These are phyloP conservation scores for Glareola pratincola DNA, from an alignment of 2,113 vertebrate genomes.

Conservation along the genomic window DNA sequence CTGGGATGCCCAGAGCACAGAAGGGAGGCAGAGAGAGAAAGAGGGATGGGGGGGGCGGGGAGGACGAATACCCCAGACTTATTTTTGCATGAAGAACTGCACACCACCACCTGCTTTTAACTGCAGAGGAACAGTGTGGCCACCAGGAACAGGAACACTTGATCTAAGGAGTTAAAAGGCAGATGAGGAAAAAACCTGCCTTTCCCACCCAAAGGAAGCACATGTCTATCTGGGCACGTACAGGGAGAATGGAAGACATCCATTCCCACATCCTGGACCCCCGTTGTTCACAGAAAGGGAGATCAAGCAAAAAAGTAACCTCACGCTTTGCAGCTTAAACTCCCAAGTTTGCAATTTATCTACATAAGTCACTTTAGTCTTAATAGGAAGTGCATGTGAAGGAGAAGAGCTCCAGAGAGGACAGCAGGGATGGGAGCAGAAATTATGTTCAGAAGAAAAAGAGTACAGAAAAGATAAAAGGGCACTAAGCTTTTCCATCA, in stretches of 20 bases:
- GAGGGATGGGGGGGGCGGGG: background rate
- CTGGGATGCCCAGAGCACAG: background rate
- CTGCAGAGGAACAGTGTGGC: background rate
- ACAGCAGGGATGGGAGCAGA: background rate
- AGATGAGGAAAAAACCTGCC: background rate
- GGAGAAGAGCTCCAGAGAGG: background rate
- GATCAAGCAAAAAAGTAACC: background rate
- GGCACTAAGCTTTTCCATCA: background rate
- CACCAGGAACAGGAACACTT: background rate
- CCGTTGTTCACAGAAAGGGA: background rate
- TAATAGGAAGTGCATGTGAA: background rate
- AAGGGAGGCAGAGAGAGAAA: background rate
- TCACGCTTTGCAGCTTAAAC: background rate
- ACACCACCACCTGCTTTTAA: background rate
- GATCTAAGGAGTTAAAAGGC: background rate
- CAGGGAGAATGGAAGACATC: conserved; percentile 11
- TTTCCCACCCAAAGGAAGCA: background rate
- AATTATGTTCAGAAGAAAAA: background rate
- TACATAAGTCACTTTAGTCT: background rate
- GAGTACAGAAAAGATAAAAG: background rate
- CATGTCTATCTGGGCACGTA: background rate
- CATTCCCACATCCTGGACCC: background rate
- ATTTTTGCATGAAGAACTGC: background rate
- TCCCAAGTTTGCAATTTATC: background rate
- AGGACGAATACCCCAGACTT: background rate